phyloP scores from a whole-genome alignment of 2,113 vertebrate genomes.

The Atherinomorus stipes region DNA sequence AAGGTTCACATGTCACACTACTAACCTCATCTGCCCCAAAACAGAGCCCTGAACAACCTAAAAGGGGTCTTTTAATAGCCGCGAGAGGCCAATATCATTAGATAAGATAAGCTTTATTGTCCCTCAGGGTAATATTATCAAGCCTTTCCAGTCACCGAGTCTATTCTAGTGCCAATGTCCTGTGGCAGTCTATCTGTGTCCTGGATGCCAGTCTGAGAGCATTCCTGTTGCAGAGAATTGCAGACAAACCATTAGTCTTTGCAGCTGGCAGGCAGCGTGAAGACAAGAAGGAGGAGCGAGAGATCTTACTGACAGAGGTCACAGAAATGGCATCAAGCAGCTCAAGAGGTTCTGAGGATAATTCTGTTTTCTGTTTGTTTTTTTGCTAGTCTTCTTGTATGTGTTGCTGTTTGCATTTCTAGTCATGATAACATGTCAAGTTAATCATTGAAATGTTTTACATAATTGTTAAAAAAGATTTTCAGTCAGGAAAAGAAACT shows the following conservation, averaged over 20 bases:
- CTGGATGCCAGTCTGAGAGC: conserved; percentile 57
- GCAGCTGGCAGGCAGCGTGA: conserved; percentile 19
- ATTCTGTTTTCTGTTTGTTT: background rate
- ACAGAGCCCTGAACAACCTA: conserved; percentile 19
- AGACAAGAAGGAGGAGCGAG: background rate
- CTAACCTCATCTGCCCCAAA: conserved; percentile 8
- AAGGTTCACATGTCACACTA: conserved; percentile 11
- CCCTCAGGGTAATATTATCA: conserved; percentile 61
- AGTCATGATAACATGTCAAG: background rate
- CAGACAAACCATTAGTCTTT: conserved; percentile 46
- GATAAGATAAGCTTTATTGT: conserved; percentile 64
- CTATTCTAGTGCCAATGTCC: conserved; percentile 56
- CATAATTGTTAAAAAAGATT: background rate
- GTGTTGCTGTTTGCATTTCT: background rate
- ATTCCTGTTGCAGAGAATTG: conserved; percentile 48
- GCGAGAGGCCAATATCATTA: conserved; percentile 35
- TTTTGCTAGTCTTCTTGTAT: background rate
- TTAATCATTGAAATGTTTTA: background rate
- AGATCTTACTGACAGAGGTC: background rate
- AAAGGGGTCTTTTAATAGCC: conserved; percentile 55
- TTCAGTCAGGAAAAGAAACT: background rate
- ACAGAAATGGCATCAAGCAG: conserved; percentile 20
- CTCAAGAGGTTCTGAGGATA: background rate
- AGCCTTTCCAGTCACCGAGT: conserved; percentile 46
- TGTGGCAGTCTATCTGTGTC: conserved; percentile 59